Evolutionary conservation across 2,113 vertebrate species (phyloP).

Genomic region (Catharus minimus): DNA sequence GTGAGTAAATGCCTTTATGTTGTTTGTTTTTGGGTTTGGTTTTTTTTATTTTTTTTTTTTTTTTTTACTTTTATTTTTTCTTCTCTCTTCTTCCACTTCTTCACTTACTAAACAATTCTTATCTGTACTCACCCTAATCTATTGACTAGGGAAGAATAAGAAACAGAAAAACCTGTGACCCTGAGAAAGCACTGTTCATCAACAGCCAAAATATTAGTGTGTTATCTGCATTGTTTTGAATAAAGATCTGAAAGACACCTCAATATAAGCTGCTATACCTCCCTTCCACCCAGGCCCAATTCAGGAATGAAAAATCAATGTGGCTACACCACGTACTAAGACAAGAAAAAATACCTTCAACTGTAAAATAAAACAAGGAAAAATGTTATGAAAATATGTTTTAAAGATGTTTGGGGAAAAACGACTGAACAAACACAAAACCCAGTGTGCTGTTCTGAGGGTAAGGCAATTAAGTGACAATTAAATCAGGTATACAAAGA

Average conservation of each 20-base stretch:
- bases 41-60: too few species aligned
- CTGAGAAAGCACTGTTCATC: neutral
- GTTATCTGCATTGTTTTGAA: neutral
- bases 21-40: too few species aligned
- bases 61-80: neutral
- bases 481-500: neutral
- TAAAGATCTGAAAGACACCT: neutral
- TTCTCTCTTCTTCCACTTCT: neutral
- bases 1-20: neutral
- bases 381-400: neutral
- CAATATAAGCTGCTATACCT: fast-evolving
- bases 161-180: neutral
- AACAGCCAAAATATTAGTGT: neutral
- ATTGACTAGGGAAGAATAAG: neutral
- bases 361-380: neutral
- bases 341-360: neutral
- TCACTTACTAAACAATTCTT: neutral
- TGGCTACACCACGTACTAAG: neutral
- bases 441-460: neutral
- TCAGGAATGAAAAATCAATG: neutral
- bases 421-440: neutral
- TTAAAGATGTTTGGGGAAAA: neutral
- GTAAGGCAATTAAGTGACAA: neutral
- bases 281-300: neutral
- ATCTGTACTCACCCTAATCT: neutral